Base-by-base conservation (phyloP, 2,888 invertebrate species). In the Eurytoma adleriae region DNA sequence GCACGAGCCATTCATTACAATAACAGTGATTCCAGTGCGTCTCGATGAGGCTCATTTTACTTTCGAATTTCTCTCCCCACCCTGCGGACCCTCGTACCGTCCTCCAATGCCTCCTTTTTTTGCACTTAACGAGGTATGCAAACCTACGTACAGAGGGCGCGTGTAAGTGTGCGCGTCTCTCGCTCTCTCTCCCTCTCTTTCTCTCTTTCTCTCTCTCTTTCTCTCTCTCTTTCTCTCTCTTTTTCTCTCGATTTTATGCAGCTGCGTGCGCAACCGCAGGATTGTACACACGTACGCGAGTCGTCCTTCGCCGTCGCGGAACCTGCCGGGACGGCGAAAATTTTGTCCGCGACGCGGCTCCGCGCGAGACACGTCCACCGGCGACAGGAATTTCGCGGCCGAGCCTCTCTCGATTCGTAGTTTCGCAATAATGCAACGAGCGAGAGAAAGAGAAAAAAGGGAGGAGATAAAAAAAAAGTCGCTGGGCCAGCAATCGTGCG, bases 21-120 rank as follows among this genome's bases (percentile, higher is more conserved):
- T 48, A 54, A 54, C 54, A 54, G 27, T 27, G 54, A 68, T 68
- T 68, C 54, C 68, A 12, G 27, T 7, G n/a, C 10, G 14, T 27
- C 20, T 48, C n/a, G 12, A 24, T 18, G 57, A 24, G 52, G 20
- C 59, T 66, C 74, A 74, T 74, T 74, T 74, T 74, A 66, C 74
- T 74, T 66, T 74, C 74, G 74, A 57, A 74, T 74, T 20, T 66
- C 20, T 66, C 40, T 40, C 16, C 50, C 52, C 16, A 18, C 12
- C 50, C 52, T 3, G 13, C n/a, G 16, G 14, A 18, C 24, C 16
- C 3, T 16, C 3, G 61, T 27, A 24, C 61, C 61, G 61, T 24
- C 61, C 13, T 61, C 14, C 61, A 27, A 61, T 61, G 61, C 40
- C 40, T 40, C 24, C 24, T 24, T 61, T 61, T 70, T 57, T 70